Percentiles rank a stretch among this genome's conserved stretches.
Evolutionary conservation across 2,113 vertebrate genomes (phyloP).

Genomic region (Cyprinodon tularosa): DNA sequence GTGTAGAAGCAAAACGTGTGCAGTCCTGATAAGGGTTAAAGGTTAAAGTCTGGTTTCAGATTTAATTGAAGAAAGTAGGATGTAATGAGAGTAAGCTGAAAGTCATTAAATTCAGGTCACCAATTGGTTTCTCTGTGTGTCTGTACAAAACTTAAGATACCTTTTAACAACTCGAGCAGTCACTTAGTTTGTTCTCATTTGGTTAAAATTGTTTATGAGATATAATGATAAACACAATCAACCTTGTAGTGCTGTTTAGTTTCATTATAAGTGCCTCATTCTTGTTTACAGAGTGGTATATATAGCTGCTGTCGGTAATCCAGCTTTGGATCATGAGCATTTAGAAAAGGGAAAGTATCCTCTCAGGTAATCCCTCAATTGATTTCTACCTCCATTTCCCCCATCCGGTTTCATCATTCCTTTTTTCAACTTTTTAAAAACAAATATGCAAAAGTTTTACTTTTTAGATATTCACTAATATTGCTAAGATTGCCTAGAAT

Average conservation of each 20-base stretch:
- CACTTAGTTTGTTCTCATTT: not conserved
- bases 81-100: not conserved
- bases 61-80: not conserved
- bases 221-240: too few species aligned
- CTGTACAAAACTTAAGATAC: not conserved
- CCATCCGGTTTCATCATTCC: too few species aligned
- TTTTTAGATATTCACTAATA: conserved; percentile 41
- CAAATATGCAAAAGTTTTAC: conserved; percentile 37
- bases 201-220: not conserved
- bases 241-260: conserved; percentile 14
- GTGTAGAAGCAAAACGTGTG: not conserved
- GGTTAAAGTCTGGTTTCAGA: not conserved
- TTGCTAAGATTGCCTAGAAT: conserved; percentile 59
- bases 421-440: conserved; percentile 17
- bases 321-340: conserved; percentile 21
- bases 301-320: conserved; percentile 26
- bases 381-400: not conserved
- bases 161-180: too few species aligned
- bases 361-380: conserved; percentile 25
- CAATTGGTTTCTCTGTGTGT: not conserved
- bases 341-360: not conserved
- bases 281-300: conserved; percentile 21
- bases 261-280: conserved; percentile 22
- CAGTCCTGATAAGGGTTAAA: not conserved
- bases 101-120: not conserved